Base-by-base conservation (phyloP, 2,888 invertebrate species). In the Junonia oenone region DNA sequence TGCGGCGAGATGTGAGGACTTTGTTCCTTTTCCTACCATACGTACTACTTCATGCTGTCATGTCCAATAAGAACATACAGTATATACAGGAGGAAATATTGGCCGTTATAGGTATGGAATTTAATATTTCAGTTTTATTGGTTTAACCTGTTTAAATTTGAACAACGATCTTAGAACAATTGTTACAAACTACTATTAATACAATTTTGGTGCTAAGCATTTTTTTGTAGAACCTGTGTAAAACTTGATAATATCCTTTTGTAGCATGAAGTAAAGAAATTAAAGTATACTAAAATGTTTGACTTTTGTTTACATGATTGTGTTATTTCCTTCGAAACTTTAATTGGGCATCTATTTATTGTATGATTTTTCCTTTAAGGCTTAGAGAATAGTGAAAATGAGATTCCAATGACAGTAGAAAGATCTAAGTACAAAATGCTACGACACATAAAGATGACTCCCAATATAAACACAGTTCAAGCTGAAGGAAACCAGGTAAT, bases 21-120 rank as follows among this genome's bases (percentile, higher is more conserved):
- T 76, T 95, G 57, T 93, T 94, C 72, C 92, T 94, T 51, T 95
- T 96, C 72, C 83, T 96, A 52, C 96, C 96, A 0, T 94, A 95
- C 65, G 93, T 96, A 33, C 74, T 96, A 8, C 66, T 94, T 1
- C 94, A 94, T 68, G 92, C 93, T 0, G 71, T 94, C 31, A 89
- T 93, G 68, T 92, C 92, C 0, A 81, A 76, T 59, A 88, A 83
- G 63, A 71, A 84, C 75, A 68, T 81, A 68, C 66, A 80, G 80
- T 75, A 75, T 70, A 68, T 91, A 70, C 78, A 79, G 31, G 87
- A 88, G 49, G 90, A 90, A 66, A 86, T 90, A 51, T 55, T 83
- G 52, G 82, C 88, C 56, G 90, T 91, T 60, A 86, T 91, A 55
- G 88, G 89, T 80, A 68, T 46, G 66, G n/a, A n/a, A n/a, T n/a